Conservation (phyloP, 2,888 invertebrate species). For the Brachypalpus laphriformis region DNA sequence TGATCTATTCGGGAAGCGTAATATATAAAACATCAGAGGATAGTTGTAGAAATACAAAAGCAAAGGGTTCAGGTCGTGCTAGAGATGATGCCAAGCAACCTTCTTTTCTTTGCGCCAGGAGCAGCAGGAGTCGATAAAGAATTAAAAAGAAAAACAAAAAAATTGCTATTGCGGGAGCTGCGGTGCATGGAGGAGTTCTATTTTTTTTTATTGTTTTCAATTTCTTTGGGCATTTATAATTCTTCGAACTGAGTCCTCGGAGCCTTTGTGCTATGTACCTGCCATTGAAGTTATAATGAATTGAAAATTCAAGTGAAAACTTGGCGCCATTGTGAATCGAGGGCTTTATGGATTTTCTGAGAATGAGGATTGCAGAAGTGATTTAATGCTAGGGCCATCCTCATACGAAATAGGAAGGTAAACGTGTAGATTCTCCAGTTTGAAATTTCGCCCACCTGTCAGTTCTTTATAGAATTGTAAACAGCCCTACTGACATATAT, state of each 20-base stretch:
- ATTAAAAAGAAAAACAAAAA: no score
- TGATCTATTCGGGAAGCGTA: conserved; percentile 40
- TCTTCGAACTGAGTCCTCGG: not conserved
- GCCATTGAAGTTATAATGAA: not conserved
- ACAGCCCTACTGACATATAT: no score
- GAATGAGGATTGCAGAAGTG: no score
- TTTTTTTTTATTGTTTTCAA: not conserved
- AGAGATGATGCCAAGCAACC: not conserved
- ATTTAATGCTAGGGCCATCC: no score
- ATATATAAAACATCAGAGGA: not conserved
- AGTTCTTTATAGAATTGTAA: no score
- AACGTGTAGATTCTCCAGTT: no score
- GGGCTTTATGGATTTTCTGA: not conserved
- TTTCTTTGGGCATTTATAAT: not conserved
- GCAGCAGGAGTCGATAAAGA: conserved; percentile 2
- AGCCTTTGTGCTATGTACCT: not conserved
- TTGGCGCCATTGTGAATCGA: not conserved
- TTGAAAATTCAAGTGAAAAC: not conserved
- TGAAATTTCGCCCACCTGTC: no score
- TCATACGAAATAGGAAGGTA: no score
- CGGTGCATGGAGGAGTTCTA: not conserved
- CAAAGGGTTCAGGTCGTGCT: conserved; percentile 29
- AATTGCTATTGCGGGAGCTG: conserved; percentile 10
- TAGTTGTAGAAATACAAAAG: not conserved
- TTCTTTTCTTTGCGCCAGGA: conserved; percentile 9